These are phyloP conservation scores for Leptosomus discolor DNA, from an alignment of 2,113 vertebrate species.

Conservation along the genomic window DNA sequence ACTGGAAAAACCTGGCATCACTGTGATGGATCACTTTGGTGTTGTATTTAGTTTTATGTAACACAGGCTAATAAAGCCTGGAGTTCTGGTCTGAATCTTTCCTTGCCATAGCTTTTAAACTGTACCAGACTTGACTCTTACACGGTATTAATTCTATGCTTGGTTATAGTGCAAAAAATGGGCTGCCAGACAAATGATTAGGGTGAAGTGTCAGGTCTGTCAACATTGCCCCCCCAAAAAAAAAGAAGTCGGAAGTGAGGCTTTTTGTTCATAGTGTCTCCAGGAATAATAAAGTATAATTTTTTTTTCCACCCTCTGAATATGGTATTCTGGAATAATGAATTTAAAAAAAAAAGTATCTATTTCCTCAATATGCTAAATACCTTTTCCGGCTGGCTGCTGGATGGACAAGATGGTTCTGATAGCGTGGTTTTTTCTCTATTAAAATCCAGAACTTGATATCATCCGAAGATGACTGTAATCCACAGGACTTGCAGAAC, in stretches of 20 bases:
- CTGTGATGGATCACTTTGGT: not conserved
- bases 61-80: not conserved
- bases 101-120: not conserved
- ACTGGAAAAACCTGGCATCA: not conserved
- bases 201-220: not conserved
- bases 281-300: not conserved
- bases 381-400: not conserved
- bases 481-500: not conserved
- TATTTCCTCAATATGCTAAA: not conserved
- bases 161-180: not conserved
- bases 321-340: not conserved
- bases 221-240: accelerated
- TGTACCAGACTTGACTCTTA: not conserved
- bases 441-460: not conserved
- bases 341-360: not conserved
- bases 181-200: not conserved
- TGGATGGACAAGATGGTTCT: not conserved
- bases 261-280: not conserved
- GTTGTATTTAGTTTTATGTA: not conserved
- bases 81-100: not conserved
- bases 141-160: not conserved
- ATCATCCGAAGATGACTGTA: not conserved
- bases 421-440: not conserved
- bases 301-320: not conserved
- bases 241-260: no score